These are phyloP conservation scores for Caerostris extrusa DNA, from an alignment of 1,140 invertebrate genomes.

Conservation along the genomic window DNA sequence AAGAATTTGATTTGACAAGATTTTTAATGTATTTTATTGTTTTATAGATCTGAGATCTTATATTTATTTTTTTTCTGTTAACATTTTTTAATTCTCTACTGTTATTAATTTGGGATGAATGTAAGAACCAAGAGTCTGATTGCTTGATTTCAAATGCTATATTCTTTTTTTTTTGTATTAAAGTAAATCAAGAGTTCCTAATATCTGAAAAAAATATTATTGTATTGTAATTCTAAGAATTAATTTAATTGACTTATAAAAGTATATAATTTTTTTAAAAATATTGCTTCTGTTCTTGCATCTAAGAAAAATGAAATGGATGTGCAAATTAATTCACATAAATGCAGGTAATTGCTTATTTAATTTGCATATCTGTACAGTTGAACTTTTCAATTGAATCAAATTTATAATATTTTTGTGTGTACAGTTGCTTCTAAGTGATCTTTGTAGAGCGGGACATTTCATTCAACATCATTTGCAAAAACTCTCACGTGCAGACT, in stretches of 20 bases:
- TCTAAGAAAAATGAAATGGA: no score
- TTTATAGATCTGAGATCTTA: neutral
- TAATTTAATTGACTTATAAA: no score
- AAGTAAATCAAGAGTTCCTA: constrained; percentile 38
- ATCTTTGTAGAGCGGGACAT: neutral
- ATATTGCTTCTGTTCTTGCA: no score
- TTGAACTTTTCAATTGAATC: no score
- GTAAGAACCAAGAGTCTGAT: neutral
- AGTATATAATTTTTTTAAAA: no score
- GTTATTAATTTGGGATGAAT: neutral
- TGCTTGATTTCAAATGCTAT: neutral
- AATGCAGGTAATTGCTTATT: no score
- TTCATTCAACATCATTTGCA: neutral
- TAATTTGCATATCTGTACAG: no score
- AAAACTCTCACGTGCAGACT: neutral
- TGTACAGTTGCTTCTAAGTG: neutral
- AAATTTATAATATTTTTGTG: neutral
- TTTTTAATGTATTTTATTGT: neutral
- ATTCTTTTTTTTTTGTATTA: neutral
- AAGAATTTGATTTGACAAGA: neutral
- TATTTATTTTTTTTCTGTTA: neutral
- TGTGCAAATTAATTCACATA: no score
- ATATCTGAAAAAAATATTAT: neutral
- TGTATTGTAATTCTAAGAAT: no score
- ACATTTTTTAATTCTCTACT: no score